phyloP scores from a whole-genome alignment of 2,797 vertebrate species.

The Tokudaia tokunoshimensis region DNA sequence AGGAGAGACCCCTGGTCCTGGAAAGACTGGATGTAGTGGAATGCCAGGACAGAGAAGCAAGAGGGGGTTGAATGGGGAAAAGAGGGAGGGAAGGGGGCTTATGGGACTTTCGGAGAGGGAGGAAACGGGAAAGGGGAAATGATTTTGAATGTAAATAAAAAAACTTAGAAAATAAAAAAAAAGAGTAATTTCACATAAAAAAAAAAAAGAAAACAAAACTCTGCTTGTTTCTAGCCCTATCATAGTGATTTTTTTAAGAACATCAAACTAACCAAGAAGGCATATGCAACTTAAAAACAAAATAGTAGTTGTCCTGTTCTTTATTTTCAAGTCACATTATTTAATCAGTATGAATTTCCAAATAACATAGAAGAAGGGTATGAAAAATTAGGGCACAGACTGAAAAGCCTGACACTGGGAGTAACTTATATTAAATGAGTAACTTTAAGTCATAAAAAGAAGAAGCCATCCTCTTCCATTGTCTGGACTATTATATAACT shows the following conservation, averaged over 20 bases:
- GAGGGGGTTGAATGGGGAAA: too few relatives aligned
- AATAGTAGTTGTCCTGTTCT: neutral
- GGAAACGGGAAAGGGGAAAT: too few relatives aligned
- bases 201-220: neutral
- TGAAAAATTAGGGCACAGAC: neutral
- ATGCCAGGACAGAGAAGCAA: too few relatives aligned
- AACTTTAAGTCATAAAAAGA: conserved; percentile 18
- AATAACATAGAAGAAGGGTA: neutral
- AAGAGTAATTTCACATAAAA: too few relatives aligned
- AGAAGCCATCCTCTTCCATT: neutral
- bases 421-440: neutral
- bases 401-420: neutral
- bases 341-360: conserved; percentile 20
- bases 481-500: neutral
- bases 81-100: too few relatives aligned
- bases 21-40: too few relatives aligned
- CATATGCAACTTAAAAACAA: conserved; percentile 43
- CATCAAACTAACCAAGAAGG: conserved; percentile 6
- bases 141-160: too few relatives aligned
- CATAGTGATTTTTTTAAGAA: neutral
- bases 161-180: too few relatives aligned
- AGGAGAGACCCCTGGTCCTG: too few relatives aligned
- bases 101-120: too few relatives aligned
- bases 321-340: conserved; percentile 22
- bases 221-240: neutral